Base-by-base conservation (phyloP, 2,888 invertebrate species). In the Euplagia quadripunctaria region DNA sequence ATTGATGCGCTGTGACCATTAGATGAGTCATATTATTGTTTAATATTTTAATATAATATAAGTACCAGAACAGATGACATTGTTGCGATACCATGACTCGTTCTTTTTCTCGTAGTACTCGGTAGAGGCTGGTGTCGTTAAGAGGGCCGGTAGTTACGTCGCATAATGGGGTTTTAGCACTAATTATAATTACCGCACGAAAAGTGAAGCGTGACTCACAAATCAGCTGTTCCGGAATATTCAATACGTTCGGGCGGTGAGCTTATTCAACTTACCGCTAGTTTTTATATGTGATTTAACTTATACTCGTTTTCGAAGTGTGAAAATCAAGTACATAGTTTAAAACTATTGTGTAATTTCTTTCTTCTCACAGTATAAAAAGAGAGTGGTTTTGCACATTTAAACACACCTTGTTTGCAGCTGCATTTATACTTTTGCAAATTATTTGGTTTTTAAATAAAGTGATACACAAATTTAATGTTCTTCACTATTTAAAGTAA, bases 181-280 rank as follows among this genome's bases (percentile, higher is more conserved):
- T 3, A 67, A 52, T 31, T 14, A 20, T 55, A n/a, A 16, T 65
- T 20, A 58, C 55, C 20, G n/a, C 43, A 55, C 55, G 43, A 14
- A 55, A 68, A 85, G 72, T 75, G 58, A 63, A 52, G 74, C 68
- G 79, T 86, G 85, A 83, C 75, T 74, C 80, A 78, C 83, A 85
- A 86, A 80, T 82, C 86, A 85, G 85, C 86, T 80, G 79, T 73
- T 83, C 52, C 43, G 41, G 67, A 46, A 71, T 12, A 7, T 9
- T 43, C 12, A n/a, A 20, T 20, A 68, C 68, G 68, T 51, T 64
- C 67, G 68, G 17, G 7, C 46, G 52, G 52, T 9, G 16, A 7
- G 42, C n/a, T 42, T 64, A 20, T 64, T 51, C 49, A n/a, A 64
- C 67, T 67, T 51, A 0, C 17, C 12, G 41, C 41, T 6, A 46